Conservation (phyloP, 2,113 vertebrate genomes). For the Microtus montanus region DNA sequence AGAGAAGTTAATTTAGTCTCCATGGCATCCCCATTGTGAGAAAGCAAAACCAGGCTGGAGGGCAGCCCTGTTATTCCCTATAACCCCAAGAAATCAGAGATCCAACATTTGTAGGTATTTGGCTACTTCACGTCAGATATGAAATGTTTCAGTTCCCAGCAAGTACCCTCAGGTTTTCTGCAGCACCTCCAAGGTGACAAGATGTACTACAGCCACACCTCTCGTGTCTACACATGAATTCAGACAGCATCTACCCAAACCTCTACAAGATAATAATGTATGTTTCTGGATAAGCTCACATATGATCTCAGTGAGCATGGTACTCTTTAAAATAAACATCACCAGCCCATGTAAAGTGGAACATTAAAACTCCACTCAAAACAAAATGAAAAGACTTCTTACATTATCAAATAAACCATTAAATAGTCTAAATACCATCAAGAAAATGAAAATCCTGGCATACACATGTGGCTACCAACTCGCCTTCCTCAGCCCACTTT, state of each 20-base stretch:
- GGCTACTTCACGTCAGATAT: background rate
- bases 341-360: background rate
- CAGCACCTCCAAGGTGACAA: background rate
- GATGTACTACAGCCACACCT: background rate
- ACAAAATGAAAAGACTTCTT: background rate
- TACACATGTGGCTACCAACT: no score
- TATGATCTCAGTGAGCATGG: background rate
- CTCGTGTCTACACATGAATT: background rate
- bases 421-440: background rate
- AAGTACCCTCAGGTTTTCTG: background rate
- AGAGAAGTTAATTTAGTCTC: background rate
- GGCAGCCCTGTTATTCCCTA: no score
- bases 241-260: background rate
- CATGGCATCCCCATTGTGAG: background rate
- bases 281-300: background rate
- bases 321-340: background rate
- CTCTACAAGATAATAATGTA: background rate
- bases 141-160: background rate
- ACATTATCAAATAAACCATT: background rate
- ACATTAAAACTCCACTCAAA: background rate
- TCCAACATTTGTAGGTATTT: background rate
- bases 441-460: background rate
- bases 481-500: background rate
- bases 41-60: background rate
- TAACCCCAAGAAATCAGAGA: background rate